Evolutionary conservation across 2,888 invertebrate genomes (phyloP).

Genomic region (Ernsta delagoae): DNA sequence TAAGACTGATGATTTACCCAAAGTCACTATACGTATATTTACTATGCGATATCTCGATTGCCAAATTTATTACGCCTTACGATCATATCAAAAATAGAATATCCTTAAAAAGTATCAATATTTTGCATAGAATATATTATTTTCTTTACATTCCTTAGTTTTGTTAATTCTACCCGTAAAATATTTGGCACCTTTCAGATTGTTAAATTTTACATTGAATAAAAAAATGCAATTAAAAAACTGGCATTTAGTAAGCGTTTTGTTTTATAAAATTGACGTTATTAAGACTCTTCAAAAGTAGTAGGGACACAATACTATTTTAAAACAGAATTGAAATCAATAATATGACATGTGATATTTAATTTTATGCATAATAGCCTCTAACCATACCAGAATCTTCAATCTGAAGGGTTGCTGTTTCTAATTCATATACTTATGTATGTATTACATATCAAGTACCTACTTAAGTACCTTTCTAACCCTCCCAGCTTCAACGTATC

Average conservation of each 20-base stretch:
- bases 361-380: too few relatives aligned
- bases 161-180: background rate
- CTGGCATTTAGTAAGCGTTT: too few relatives aligned
- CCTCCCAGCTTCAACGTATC: constrained; percentile 29
- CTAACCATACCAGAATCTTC: too few relatives aligned
- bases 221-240: too few relatives aligned
- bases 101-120: constrained; percentile 20
- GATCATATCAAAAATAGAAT: constrained; percentile 32
- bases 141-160: background rate
- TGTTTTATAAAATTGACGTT: too few relatives aligned
- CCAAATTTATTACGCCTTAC: constrained; percentile 27
- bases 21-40: constrained; percentile 45
- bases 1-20: constrained; percentile 71
- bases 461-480: constrained; percentile 35
- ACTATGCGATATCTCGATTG: constrained; percentile 29
- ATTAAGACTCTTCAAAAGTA: too few relatives aligned
- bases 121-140: constrained; percentile 8
- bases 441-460: constrained; percentile 26
- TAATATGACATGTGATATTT: too few relatives aligned
- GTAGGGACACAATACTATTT: too few relatives aligned
- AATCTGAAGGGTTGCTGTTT: too few relatives aligned
- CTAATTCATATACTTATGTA: too few relatives aligned
- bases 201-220: too few relatives aligned
- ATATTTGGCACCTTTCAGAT: constrained; percentile 12
- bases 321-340: too few relatives aligned